Evolutionary conservation across 2,888 invertebrate species (phyloP), one percentile per base, ranked within the genome.

Genomic region (Campoletis raptor): DNA sequence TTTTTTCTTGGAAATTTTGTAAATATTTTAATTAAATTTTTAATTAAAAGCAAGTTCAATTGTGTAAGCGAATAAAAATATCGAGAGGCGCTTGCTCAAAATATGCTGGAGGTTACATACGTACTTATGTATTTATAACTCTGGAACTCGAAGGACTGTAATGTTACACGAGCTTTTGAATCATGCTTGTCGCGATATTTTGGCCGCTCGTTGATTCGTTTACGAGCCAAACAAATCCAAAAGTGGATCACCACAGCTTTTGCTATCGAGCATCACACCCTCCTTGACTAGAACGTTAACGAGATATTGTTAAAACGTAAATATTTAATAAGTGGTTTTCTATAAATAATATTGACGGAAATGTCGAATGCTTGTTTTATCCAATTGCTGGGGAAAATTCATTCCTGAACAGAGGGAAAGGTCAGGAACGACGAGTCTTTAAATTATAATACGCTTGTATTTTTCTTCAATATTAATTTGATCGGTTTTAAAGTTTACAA

Each of bases 51-150:
- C 48, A 30, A 24, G 1, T 61, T 61, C 5, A 30, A 61, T 82
- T 66, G 52, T 45, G 64, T 73, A 73, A 84, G 85, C 69, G 73
- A 70, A 73, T 84, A 69, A 85, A 89, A 87, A 87, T 86, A 79
- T 67, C 74, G 61, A 40, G 73, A 72, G 83, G 83, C 83, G 83
- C 76, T 80, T 77, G 48, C 45, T 72, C n/a, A 69, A 81, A 81
- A 64, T 57, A 72, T 57, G 69, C 72, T 61, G 77, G 72, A 42
- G 78, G 66, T 69, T 70, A 45, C 10, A 40, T 40, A n/a, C 40
- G 40, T 61, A 54, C 24, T 36, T 21, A 79, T 61, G 85, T 90
- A 90, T 90, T 90, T 88, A 89, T 89, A 89, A 88, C 88, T 81
- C 64, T 64, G 85, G 54, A 81, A 81, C 67, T 66, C 42, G 42